A percentile compares a stretch with the other conserved stretches of the same genome.
Conservation (phyloP, 2,113 vertebrate genomes). For the Petrocephalus microphthalmus region DNA sequence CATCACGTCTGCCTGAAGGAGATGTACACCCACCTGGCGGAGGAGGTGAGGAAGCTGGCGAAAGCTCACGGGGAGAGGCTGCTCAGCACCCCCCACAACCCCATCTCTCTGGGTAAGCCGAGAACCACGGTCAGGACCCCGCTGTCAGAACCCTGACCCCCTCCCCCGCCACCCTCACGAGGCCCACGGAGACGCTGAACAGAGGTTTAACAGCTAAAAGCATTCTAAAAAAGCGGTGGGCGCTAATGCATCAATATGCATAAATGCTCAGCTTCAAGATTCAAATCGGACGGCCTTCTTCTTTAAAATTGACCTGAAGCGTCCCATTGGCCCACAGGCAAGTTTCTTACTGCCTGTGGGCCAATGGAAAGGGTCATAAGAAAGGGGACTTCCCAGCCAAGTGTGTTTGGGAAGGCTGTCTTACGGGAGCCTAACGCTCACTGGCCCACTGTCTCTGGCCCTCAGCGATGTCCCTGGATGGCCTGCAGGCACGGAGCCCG, state of each 20-base stretch:
- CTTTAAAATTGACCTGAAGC: no score
- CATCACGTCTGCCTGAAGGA: conserved; percentile 62
- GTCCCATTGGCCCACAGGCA: no score
- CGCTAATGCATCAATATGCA: no score
- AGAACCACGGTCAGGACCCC: background rate
- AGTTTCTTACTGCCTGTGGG: background rate
- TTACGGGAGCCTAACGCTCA: background rate
- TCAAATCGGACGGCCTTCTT: no score
- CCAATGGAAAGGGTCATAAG: background rate
- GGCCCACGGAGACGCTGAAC: background rate
- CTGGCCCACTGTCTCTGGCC: conserved; percentile 12
- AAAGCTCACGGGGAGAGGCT: conserved; percentile 75
- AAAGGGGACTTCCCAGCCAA: background rate
- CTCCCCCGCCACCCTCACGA: background rate
- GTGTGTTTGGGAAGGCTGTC: background rate
- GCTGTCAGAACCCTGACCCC: background rate
- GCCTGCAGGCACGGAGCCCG: conserved; percentile 59
- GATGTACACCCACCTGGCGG: conserved; percentile 79
- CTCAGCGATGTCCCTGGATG: conserved; percentile 81
- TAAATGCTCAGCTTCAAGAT: no score
- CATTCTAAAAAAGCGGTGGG: background rate
- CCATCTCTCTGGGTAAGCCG: conserved; percentile 84
- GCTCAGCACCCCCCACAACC: conserved; percentile 85
- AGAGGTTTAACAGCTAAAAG: background rate
- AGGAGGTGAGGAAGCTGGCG: conserved; percentile 78